These are phyloP conservation scores for Tichodroma muraria DNA, from an alignment of 2,113 vertebrate species.

Conservation along the genomic window DNA sequence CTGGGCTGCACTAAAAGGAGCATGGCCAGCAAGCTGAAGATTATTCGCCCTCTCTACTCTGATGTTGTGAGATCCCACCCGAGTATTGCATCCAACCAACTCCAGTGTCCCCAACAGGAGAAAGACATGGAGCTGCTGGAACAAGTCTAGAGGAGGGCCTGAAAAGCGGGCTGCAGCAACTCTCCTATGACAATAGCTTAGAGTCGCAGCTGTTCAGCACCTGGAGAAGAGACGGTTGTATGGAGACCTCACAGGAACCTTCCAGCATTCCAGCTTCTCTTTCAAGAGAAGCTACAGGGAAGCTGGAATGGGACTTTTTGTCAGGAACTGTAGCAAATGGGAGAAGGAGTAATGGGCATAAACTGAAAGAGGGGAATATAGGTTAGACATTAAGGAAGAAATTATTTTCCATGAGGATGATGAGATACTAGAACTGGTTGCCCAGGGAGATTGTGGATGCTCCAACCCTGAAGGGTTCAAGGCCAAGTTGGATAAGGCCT, in stretches of 20 bases:
- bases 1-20: not conserved
- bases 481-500: not conserved
- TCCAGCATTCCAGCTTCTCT: no score
- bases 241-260: not conserved
- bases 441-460: not conserved
- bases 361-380: not conserved
- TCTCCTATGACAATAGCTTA: not conserved
- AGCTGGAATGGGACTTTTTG: not conserved
- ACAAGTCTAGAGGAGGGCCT: not conserved
- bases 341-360: not conserved
- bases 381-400: not conserved
- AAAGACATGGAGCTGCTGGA: not conserved
- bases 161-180: not conserved
- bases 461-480: not conserved
- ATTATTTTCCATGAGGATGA: not conserved
- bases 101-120: not conserved
- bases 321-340: not conserved
- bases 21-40: not conserved
- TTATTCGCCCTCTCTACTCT: not conserved
- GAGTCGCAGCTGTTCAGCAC: not conserved
- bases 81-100: not conserved
- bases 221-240: not conserved
- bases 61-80: not conserved
- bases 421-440: not conserved
- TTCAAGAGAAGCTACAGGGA: not conserved